These are phyloP conservation scores for Neoascia interrupta DNA, from an alignment of 2,888 invertebrate genomes.

Conservation along the genomic window DNA sequence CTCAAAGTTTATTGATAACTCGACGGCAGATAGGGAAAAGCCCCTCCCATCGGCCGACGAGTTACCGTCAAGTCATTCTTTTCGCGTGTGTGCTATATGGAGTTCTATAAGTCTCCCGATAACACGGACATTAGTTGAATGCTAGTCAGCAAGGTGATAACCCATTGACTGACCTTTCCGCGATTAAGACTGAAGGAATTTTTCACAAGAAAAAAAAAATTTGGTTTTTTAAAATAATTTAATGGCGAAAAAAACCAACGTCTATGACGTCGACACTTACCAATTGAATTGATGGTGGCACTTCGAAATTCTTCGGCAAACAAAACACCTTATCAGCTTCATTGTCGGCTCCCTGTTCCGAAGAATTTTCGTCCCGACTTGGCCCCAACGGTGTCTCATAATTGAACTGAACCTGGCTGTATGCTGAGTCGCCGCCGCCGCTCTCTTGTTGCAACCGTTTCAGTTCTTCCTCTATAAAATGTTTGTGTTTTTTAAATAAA, in stretches of 20 bases:
- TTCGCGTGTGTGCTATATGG: too few relatives aligned
- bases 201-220: background rate
- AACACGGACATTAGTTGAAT: slow-evolving; percentile 23
- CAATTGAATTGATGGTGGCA: slow-evolving; percentile 87
- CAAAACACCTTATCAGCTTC: slow-evolving; percentile 89
- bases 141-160: slow-evolving; percentile 25
- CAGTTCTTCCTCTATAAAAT: slow-evolving; percentile 91
- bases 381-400: slow-evolving; percentile 83
- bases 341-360: slow-evolving; percentile 78
- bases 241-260: background rate
- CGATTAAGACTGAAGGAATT: slow-evolving; percentile 4
- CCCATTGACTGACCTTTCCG: slow-evolving; percentile 12
- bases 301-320: slow-evolving; percentile 86
- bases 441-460: slow-evolving; percentile 90
- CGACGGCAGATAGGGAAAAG: background rate
- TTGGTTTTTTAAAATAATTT: background rate
- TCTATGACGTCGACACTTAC: slow-evolving; percentile 80
- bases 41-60: background rate
- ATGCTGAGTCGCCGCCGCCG: slow-evolving; percentile 80
- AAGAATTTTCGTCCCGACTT: slow-evolving; percentile 73
- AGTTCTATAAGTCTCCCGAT: slow-evolving; percentile 19
- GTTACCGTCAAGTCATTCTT: slow-evolving; percentile 3
- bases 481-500: slow-evolving; percentile 59
- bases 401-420: slow-evolving; percentile 88
- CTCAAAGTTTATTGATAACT: slow-evolving; percentile 2